phyloP scores from a whole-genome alignment of 2,888 invertebrate species.

The Petrolisthes manimaculis region DNA sequence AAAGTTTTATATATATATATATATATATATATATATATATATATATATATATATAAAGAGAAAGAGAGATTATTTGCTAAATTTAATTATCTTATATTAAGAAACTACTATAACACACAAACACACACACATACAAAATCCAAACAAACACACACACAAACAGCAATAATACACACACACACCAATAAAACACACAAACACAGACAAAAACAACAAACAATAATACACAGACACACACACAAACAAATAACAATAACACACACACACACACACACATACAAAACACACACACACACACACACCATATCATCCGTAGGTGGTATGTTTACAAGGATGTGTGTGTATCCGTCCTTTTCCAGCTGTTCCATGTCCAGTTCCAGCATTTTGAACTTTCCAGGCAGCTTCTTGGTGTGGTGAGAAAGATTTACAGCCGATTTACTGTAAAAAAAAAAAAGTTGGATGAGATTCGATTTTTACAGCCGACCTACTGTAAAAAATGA shows the following conservation, averaged over 20 bases:
- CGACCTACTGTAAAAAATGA: too few relatives aligned
- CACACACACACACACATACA: background rate
- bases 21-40: too few relatives aligned
- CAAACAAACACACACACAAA: too few relatives aligned
- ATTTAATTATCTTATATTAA: too few relatives aligned
- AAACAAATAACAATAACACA: background rate
- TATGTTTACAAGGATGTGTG: slow-evolving; percentile 80
- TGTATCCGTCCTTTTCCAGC: slow-evolving; percentile 76
- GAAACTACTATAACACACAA: too few relatives aligned
- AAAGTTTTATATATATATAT: too few relatives aligned
- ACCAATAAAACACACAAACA: background rate
- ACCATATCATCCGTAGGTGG: slow-evolving; percentile 68
- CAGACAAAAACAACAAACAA: background rate
- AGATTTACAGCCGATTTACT: slow-evolving; percentile 74
- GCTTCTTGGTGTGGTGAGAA: slow-evolving; percentile 74
- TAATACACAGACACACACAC: background rate
- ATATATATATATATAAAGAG: too few relatives aligned
- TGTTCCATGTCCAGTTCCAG: slow-evolving; percentile 76
- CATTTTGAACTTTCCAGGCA: slow-evolving; percentile 73
- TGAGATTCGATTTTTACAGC: too few relatives aligned
- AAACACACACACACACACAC: background rate
- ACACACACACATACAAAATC: too few relatives aligned
- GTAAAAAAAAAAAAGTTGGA: too few relatives aligned
- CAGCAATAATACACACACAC: background rate
- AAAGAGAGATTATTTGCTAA: too few relatives aligned